These are phyloP conservation scores for Hydractinia symbiolongicarpus DNA, from an alignment of 30 jellyfish, hydroid and myxozoan genomes.

Conservation along the genomic window DNA sequence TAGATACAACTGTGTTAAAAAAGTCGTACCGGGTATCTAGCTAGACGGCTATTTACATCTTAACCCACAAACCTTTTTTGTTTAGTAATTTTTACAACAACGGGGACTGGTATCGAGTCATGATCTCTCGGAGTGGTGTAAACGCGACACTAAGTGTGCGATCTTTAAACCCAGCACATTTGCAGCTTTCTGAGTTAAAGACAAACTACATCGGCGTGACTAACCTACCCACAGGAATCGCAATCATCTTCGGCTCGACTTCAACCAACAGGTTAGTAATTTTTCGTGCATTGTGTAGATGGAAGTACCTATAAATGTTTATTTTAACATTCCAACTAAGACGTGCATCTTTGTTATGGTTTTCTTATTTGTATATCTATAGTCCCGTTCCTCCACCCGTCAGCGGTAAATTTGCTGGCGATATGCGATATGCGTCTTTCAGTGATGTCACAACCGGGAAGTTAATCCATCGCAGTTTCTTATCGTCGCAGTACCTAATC, in stretches of 20 bases:
- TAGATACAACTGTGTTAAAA: too few relatives aligned
- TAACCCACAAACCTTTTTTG: neutral
- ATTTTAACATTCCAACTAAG: neutral
- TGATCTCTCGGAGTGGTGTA: conserved; percentile 63
- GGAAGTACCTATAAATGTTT: neutral
- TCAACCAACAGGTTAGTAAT: conserved; percentile 20
- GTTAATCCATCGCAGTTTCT: conserved; percentile 40
- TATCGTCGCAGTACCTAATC: conserved; percentile 27
- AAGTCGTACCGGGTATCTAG: too few relatives aligned
- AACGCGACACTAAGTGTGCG: conserved; percentile 81
- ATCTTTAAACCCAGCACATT: conserved; percentile 51
- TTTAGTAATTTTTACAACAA: conserved; percentile 62
- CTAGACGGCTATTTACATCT: too few relatives aligned
- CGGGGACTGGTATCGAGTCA: conserved; percentile 89
- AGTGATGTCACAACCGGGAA: conserved; percentile 39
- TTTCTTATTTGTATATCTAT: neutral
- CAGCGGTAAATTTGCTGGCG: conserved; percentile 86
- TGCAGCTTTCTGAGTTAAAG: conserved; percentile 52
- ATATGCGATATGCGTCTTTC: conserved; percentile 43
- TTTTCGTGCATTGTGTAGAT: neutral
- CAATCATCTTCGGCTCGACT: conserved; percentile 78
- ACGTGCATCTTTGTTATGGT: neutral
- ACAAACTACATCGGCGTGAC: conserved; percentile 56
- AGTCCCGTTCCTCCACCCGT: conserved; percentile 74
- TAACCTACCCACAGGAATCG: conserved; percentile 57